Conservation (phyloP, 1,140 invertebrate genomes). For the Apocrypta bakeri region DNA sequence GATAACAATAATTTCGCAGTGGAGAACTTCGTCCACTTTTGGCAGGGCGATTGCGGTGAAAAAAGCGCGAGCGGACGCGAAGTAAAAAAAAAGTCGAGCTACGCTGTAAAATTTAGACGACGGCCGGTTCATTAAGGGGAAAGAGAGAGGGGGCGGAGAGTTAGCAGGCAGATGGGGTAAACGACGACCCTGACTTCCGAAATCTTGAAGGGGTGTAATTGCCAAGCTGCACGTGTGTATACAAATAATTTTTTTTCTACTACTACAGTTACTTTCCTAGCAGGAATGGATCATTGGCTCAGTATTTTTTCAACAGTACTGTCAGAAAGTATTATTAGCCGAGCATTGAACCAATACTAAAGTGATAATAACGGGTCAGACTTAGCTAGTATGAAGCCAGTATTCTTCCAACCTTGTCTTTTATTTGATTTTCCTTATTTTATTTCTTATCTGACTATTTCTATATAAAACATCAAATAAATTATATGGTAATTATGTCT, state of each 20-base stretch:
- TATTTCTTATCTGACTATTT: no score
- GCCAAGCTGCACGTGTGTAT: slow-evolving; percentile 54
- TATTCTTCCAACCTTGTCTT: no score
- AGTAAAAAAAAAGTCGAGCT: slow-evolving; percentile 47
- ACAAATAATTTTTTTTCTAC: not conserved
- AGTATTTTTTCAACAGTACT: no score
- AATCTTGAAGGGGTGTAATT: slow-evolving; percentile 65
- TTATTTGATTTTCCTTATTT: no score
- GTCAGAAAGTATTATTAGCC: no score
- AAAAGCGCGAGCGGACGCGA: slow-evolving; percentile 43
- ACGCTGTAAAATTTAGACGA: slow-evolving; percentile 64
- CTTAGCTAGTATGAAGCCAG: no score
- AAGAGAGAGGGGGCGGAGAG: slow-evolving; percentile 56
- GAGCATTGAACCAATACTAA: no score
- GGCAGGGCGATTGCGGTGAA: slow-evolving; percentile 49
- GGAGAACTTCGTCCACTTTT: slow-evolving; percentile 55
- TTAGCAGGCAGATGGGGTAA: slow-evolving; percentile 13
- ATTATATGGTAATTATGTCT: no score
- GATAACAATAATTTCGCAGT: slow-evolving; percentile 64
- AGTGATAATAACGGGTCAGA: no score
- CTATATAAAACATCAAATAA: no score
- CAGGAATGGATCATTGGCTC: no score
- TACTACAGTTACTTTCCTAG: no score
- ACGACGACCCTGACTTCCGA: slow-evolving; percentile 51
- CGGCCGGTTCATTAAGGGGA: slow-evolving; percentile 65